Evolutionary conservation across 2,888 invertebrate genomes (phyloP).

Genomic region (Oeneis ivallda): DNA sequence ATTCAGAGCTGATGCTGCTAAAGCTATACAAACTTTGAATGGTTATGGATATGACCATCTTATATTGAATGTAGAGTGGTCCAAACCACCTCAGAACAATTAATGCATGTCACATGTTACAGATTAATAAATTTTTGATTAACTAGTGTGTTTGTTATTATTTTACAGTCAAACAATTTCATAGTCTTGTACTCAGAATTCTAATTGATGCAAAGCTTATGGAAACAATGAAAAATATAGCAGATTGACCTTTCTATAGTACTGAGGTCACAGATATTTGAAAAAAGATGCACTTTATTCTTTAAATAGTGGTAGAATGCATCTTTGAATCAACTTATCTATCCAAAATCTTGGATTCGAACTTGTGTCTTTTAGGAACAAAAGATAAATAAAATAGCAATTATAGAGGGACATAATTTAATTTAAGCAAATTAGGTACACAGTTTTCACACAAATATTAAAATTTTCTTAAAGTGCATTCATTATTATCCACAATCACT

Average conservation of each 20-base stretch:
- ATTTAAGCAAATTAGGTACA: conserved; percentile 22
- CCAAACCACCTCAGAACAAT: conserved; percentile 88
- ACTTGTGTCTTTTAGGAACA: not conserved
- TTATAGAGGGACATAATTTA: conserved; percentile 32
- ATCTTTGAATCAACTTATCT: too few species aligned
- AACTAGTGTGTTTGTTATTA: conserved; percentile 5
- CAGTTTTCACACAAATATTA: conserved; percentile 17
- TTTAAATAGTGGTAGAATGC: too few species aligned
- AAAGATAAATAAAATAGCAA: conserved; percentile 5
- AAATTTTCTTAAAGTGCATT: conserved; percentile 1
- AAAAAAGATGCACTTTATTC: too few species aligned
- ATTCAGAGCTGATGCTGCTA: conserved; percentile 93
- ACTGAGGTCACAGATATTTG: too few species aligned
- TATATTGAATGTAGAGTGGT: conserved; percentile 99
- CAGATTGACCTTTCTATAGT: too few species aligned
- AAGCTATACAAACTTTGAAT: conserved; percentile 93
- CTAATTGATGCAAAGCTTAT: too few species aligned
- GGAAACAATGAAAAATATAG: too few species aligned
- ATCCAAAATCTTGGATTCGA: not conserved
- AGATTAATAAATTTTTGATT: conserved; percentile 25
- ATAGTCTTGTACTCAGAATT: too few species aligned
- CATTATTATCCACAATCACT: conserved; percentile 23
- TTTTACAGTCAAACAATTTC: not conserved
- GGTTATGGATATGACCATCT: conserved; percentile 99
- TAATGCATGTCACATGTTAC: conserved; percentile 42